Base-by-base conservation (phyloP, 2,113 vertebrate species). In the Cinclus mexicanus region DNA sequence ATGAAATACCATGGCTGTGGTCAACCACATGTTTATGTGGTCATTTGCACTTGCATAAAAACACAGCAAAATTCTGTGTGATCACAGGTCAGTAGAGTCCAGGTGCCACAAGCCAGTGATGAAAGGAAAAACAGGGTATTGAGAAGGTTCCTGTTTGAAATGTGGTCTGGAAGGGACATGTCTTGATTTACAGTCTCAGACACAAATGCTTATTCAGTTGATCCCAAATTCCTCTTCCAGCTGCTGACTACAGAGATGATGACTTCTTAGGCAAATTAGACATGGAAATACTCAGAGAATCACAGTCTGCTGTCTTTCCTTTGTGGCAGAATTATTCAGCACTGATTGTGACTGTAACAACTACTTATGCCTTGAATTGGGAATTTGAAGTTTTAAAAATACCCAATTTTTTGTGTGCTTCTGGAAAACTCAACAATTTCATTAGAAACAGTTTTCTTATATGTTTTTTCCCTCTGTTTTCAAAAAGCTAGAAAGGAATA, bases 171-270 rank as follows among this genome's bases (percentile, higher is more conserved):
- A 23, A 85, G 8, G 16, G 11, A 49, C 10, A 17, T 9, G 5
- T 39, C 23, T 59, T 67, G 23, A 24, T 90, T 91, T 77, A 57
- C 33, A 46, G 8, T 22, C 21, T 78, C 14, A 63, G 33, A 65
- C 7, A 50, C 4, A 41, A 8, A 61, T 5, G 14, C 2, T 86
- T 72, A 21, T 72, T 74, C 0, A 0, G 13, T 37, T 89, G 26
- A 56, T 89, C 41, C 26, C 15, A 79, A 14, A 21, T 35, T 67
- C 25, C 4, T 59, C 29, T 77, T 78, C n/a, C 1, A 4, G 10
- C 20, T 83, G 14, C 20, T 74, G 20, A n/a, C 15, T 41, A 12
- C 25, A 65, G 59, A 61, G 13, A 7, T 46, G 14, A 53, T 53
- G n/a, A 46, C 2, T 57, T 89, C 52, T 68, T 39, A 49, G 49